Evolutionary conservation across 2,797 vertebrate genomes (phyloP), one percentile per base, ranked within the genome.

Genomic region (Sparidentex hasta): DNA sequence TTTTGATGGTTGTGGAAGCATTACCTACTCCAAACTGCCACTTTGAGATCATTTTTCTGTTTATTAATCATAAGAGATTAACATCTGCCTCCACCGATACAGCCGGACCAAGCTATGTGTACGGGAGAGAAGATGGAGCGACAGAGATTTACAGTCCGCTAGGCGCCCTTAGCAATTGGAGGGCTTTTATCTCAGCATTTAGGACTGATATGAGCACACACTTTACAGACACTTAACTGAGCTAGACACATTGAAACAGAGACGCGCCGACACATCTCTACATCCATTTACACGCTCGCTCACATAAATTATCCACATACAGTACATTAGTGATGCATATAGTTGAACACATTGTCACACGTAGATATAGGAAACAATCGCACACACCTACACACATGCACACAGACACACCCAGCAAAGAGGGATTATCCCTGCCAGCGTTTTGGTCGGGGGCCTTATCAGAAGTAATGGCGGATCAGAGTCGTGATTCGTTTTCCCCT

Each of bases 401-500:
- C 76, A 70, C 57, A 41, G 25, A 74, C 55, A 69, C 78, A 78
- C 21, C 20, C 71, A 65, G 48, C 23, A 73, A 69, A 62, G 72
- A 61, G 14, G 80, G 86, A 87, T 88, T 77, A 87, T 85, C 77
- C 67, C 72, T 80, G 65, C 54, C 66, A 68, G 77, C 48, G 17
- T 66, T 81, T 67, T 70, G 76, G 74, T 80, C 14, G 43, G 73
- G 70, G 70, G 71, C 44, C 78, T 89, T 88, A 88, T 88, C 85
- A 82, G 55, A 68, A 82, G 81, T 74, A 83, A 72, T 67, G 81
- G 79, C 6, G 86, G 86, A 89, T 89, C 83, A 84, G 65, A 90
- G 74, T 47, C 80, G 63, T 65, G 82, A 85, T 86, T 82, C 47
- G 62, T 78, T 73, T 88, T 65, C 73, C 67, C 51, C 69, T 75